These are phyloP conservation scores for Camelus bactrianus DNA, from an alignment of 2,113 vertebrate species.

Conservation along the genomic window DNA sequence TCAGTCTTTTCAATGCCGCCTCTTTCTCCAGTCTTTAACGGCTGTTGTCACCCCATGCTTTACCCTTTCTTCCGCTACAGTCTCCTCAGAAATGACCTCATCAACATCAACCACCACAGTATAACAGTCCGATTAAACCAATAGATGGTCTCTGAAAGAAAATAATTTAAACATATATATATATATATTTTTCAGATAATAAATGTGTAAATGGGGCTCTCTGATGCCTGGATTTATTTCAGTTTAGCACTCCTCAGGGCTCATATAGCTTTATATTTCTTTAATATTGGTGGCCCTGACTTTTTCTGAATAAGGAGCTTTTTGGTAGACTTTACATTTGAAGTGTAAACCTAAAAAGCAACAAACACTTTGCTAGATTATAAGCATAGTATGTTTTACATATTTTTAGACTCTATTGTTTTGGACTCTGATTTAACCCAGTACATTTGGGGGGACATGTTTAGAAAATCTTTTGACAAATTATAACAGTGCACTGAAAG, in stretches of 20 bases:
- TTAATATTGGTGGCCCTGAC: neutral
- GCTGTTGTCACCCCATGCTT: neutral
- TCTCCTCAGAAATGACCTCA: neutral
- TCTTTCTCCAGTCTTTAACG: neutral
- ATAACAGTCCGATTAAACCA: constrained; percentile 20
- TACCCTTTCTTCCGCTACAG: neutral
- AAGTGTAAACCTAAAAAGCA: neutral
- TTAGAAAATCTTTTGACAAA: neutral
- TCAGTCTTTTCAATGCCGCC: neutral
- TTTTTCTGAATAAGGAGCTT: neutral
- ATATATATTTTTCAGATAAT: neutral
- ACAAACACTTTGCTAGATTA: neutral
- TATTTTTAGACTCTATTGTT: constrained; percentile 27
- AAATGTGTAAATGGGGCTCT: neutral
- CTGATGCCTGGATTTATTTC: neutral
- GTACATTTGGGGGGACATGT: neutral
- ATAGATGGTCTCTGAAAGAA: constrained; percentile 14
- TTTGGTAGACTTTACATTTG: constrained; percentile 9
- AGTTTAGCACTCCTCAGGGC: neutral
- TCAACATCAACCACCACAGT: neutral
- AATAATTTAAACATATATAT: neutral
- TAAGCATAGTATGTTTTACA: neutral
- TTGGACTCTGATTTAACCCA: neutral
- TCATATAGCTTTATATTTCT: neutral
- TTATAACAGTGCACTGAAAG: neutral